A percentile compares a stretch with the other conserved stretches of the same genome.
These are phyloP conservation scores for Coecobrya sp. DNA, from an alignment of 2,888 invertebrate species.

Conservation along the genomic window DNA sequence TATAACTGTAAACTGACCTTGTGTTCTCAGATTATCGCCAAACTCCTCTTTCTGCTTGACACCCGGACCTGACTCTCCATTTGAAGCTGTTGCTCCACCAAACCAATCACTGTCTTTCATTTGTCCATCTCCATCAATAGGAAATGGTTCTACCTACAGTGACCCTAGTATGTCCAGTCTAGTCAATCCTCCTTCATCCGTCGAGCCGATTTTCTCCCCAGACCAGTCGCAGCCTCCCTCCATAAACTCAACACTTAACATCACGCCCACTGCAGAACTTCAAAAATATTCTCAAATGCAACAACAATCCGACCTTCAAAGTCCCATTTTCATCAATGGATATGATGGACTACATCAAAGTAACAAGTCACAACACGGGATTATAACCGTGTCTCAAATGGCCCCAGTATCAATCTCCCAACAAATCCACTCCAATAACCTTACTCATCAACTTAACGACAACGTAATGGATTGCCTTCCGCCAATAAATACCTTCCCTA, in stretches of 20 bases:
- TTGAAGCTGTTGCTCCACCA: constrained; percentile 63
- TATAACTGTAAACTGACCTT: no score
- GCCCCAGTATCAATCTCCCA: constrained; percentile 5
- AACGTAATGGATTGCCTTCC: constrained; percentile 57
- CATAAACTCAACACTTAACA: constrained; percentile 30
- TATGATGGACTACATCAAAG: constrained; percentile 26
- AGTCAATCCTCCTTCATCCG: constrained; percentile 63
- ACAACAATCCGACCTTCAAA: constrained; percentile 13
- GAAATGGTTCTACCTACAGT: constrained; percentile 31
- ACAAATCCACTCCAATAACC: background rate
- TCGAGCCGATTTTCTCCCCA: constrained; percentile 65
- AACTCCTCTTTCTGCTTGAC: constrained; percentile 73
- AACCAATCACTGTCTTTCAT: constrained; percentile 71
- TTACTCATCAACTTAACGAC: background rate
- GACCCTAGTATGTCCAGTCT: constrained; percentile 59
- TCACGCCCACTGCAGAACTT: constrained; percentile 27
- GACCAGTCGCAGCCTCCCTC: constrained; percentile 57
- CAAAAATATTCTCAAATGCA: constrained; percentile 35
- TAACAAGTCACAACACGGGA: constrained; percentile 11
- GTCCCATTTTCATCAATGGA: constrained; percentile 10
- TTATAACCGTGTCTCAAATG: constrained; percentile 29
- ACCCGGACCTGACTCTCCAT: constrained; percentile 71
- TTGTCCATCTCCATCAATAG: constrained; percentile 72
- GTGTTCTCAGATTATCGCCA: constrained; percentile 60
- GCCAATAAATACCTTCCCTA: constrained; percentile 39